Percentiles rank a stretch among this genome's conserved stretches.
phyloP scores from a whole-genome alignment of 2,113 vertebrate genomes.

The Callipepla californica region DNA sequence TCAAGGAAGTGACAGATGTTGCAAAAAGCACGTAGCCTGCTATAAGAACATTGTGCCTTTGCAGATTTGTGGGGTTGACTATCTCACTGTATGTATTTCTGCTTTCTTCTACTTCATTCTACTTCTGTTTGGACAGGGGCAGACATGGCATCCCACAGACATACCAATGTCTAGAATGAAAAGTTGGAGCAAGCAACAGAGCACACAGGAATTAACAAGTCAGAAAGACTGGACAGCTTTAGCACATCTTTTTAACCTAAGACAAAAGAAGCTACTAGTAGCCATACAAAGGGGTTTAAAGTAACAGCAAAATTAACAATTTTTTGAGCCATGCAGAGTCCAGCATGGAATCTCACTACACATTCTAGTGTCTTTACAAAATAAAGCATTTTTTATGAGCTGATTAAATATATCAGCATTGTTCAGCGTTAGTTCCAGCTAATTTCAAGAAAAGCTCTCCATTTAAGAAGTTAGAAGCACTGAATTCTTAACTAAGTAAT shows the following conservation, averaged over 20 bases:
- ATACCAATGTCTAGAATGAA: background rate
- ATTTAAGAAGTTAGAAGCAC: background rate
- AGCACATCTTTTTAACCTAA: background rate
- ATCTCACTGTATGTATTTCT: background rate
- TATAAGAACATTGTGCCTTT: background rate
- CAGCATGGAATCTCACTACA: background rate
- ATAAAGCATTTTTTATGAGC: background rate
- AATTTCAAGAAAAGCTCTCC: background rate
- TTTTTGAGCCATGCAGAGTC: background rate
- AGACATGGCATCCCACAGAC: background rate
- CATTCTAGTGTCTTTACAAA: background rate
- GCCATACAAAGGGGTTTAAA: background rate
- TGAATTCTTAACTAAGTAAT: background rate
- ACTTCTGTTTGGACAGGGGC: background rate
- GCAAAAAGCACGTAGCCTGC: background rate
- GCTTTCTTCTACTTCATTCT: background rate
- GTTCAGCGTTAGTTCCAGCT: background rate
- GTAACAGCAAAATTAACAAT: background rate
- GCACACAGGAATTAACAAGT: background rate
- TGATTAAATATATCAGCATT: background rate
- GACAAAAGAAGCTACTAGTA: background rate
- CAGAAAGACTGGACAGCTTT: background rate
- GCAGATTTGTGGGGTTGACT: background rate
- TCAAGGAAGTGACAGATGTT: background rate
- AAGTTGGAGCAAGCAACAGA: background rate